Evolutionary conservation across 2,797 vertebrate genomes (phyloP).

Genomic region (Manis pentadactyla): DNA sequence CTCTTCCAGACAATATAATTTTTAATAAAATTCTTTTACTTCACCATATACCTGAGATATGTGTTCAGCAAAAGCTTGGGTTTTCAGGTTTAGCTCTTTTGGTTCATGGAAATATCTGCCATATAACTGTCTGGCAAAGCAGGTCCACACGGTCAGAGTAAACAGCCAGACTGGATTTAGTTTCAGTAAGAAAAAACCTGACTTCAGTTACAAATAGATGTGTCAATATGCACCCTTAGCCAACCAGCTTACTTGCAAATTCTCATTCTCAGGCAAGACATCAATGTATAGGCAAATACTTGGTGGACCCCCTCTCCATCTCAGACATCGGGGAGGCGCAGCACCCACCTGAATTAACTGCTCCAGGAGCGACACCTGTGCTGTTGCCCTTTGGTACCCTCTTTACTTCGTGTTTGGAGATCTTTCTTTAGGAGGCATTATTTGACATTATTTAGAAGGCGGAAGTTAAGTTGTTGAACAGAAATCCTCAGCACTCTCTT

Average conservation of each 20-base stretch:
- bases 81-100: background rate
- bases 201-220: conserved; percentile 5
- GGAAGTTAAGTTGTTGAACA: background rate
- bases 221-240: background rate
- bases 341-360: fast-evolving
- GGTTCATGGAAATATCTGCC: background rate
- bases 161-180: background rate
- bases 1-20: background rate
- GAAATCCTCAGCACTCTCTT: background rate
- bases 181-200: background rate
- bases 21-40: conserved; percentile 46
- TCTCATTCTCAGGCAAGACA: background rate
- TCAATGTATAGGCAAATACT: background rate
- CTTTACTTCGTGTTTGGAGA: background rate
- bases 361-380: background rate
- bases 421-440: background rate
- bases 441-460: background rate
- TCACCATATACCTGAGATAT: background rate
- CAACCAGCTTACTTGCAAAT: background rate
- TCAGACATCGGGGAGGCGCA: background rate
- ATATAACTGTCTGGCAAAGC: background rate
- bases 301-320: background rate
- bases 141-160: background rate
- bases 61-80: conserved; percentile 30
- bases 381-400: background rate